phyloP scores from a whole-genome alignment of 2,113 vertebrate genomes.

The Baryphthengus martii region DNA sequence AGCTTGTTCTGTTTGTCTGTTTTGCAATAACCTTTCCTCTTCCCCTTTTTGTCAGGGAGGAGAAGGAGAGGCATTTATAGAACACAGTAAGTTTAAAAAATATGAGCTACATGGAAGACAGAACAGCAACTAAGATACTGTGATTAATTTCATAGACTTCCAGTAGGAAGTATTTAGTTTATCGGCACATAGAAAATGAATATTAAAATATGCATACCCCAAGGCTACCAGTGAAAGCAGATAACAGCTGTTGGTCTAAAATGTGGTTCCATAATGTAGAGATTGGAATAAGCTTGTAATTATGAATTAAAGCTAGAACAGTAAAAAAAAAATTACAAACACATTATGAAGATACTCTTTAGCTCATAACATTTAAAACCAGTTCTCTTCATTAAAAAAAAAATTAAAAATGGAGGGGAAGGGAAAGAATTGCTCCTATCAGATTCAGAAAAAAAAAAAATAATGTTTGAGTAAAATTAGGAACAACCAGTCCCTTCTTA shows the following conservation, averaged over 20 bases:
- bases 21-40: slow-evolving; percentile 53
- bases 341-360: slow-evolving; percentile 39
- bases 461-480: background rate
- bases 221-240: slow-evolving; percentile 74
- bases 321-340: slow-evolving; percentile 52
- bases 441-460: slow-evolving; percentile 1
- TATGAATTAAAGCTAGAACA: slow-evolving; percentile 78
- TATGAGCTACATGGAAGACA: slow-evolving; percentile 72
- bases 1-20: slow-evolving; percentile 12
- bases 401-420: background rate
- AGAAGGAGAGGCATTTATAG: slow-evolving; percentile 1
- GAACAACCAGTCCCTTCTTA: background rate
- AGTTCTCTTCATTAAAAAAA: slow-evolving; percentile 10
- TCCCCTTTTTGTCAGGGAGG: background rate
- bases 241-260: slow-evolving; percentile 83
- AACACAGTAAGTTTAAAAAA: slow-evolving; percentile 53
- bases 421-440: background rate
- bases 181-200: slow-evolving; percentile 79
- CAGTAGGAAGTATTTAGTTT: slow-evolving; percentile 82
- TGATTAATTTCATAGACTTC: slow-evolving; percentile 81
- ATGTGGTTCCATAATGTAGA: slow-evolving; percentile 76
- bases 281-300: slow-evolving; percentile 79
- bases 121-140: slow-evolving; percentile 78
- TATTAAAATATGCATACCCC: slow-evolving; percentile 80
- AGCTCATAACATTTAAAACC: slow-evolving; percentile 59